Evolutionary conservation across 2,888 invertebrate species (phyloP), one percentile per base, ranked within the genome.

Genomic region (Tachina lurida): DNA sequence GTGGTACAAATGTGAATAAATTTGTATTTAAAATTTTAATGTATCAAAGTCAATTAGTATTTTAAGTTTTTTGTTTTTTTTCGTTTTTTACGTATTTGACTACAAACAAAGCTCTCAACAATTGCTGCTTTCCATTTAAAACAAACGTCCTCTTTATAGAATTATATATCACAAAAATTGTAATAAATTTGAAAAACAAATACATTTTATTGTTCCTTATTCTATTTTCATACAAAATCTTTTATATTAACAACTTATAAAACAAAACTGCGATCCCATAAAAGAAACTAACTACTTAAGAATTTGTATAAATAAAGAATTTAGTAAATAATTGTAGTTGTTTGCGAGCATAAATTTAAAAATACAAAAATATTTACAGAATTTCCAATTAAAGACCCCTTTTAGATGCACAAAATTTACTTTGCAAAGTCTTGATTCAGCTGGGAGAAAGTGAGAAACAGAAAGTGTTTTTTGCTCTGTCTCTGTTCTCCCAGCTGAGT

Each of bases 1-100:
- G 74, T 77, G 77, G 84, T 84, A 86, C 86, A 86, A 86, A 83
- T 80, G 65, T 73, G 67, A 71, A 71, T 10, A 39, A 67, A 73
- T 76, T 86, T 86, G 83, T 86, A 86, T 86, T 71, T 68, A 58
- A 56, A 49, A 1, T 60, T 75, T 62, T 43, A 54, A 45, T 15
- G 52, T 54, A 41, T 52, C 62, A 63, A 7, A 45, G 76, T 79
- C 74, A 84, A 84, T 84, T 76, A 71, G 19, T n/a, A 65, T 52
- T 54, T 60, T 19, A 74, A 41, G 19, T 84, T 62, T 76, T 62
- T 31, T 9, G 45, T 75, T 70, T 49, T 19, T 60, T 54, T 45
- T 13, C 45, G 49, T 63, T 17, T 22, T 39, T 39, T 31, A 17
- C 17, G 3, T 19, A 49, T 41, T 60, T 73, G 31, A 49, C 19